Conservation (phyloP, 2,797 vertebrate genomes). For the Balearica regulorum region DNA sequence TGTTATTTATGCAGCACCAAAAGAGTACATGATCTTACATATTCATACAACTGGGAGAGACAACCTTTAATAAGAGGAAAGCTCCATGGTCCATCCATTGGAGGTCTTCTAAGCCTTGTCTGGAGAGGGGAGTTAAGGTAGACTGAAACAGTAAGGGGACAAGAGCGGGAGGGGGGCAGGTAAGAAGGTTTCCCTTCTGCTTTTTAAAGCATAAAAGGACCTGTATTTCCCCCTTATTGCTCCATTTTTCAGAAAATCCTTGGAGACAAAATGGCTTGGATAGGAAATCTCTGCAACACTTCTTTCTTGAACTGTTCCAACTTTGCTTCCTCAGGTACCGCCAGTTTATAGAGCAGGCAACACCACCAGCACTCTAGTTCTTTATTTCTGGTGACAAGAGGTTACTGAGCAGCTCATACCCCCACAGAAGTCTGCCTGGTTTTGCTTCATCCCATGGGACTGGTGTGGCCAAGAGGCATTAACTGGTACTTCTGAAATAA, state of each 20-base stretch:
- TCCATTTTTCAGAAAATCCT: not conserved
- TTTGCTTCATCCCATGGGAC: not conserved
- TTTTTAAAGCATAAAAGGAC: not conserved
- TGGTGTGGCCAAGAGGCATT: not conserved
- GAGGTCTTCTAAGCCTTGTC: not conserved
- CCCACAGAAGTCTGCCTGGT: not conserved
- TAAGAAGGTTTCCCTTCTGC: not conserved
- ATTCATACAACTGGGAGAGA: not conserved
- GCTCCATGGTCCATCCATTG: not conserved
- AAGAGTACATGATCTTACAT: not conserved
- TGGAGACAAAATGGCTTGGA: not conserved
- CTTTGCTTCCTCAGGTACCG: not conserved
- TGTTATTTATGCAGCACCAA: not conserved
- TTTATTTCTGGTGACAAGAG: not conserved
- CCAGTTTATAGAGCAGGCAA: not conserved
- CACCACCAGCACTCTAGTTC: not conserved
- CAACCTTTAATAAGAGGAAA: not conserved
- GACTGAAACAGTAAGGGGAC: not conserved
- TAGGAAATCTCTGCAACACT: not conserved
- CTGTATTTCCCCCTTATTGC: not conserved
- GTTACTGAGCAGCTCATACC: not conserved
- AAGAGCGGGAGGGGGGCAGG: too few species aligned
- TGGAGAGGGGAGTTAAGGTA: not conserved
- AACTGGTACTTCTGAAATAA: slow-evolving; percentile 29
- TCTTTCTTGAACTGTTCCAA: not conserved